phyloP scores from a whole-genome alignment of 1,140 invertebrate species.

The Palaemon carinicauda region DNA sequence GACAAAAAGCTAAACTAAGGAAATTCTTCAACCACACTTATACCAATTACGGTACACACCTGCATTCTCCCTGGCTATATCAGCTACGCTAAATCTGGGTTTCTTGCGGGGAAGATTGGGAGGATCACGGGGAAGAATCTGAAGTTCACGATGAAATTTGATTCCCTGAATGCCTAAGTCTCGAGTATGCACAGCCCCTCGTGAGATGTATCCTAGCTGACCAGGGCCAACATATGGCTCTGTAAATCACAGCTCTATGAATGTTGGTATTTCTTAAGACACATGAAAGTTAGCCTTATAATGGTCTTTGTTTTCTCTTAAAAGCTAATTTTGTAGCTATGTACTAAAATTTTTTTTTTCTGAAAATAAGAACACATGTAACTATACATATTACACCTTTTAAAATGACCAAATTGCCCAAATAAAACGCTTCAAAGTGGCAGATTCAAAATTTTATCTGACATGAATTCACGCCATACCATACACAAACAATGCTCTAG shows the following conservation, averaged over 20 bases:
- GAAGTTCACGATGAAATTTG: slow-evolving; percentile 28
- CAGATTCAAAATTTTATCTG: no score
- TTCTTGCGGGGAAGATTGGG: slow-evolving; percentile 24
- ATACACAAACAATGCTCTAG: no score
- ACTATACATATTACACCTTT: no score
- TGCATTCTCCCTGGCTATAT: slow-evolving; percentile 23
- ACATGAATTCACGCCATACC: no score
- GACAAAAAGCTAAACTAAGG: neutral
- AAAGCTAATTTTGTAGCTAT: no score
- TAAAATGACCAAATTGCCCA: no score
- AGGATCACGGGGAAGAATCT: slow-evolving; percentile 36
- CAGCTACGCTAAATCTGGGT: slow-evolving; percentile 43
- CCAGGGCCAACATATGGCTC: slow-evolving; percentile 36
- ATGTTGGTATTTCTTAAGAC: neutral
- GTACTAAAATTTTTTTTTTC: no score
- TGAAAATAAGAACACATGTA: no score
- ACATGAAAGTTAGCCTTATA: no score
- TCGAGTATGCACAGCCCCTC: slow-evolving; percentile 11
- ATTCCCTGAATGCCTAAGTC: slow-evolving; percentile 32
- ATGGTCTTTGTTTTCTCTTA: no score
- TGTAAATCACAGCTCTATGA: neutral
- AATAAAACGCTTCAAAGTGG: no score
- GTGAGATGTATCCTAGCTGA: slow-evolving; percentile 34
- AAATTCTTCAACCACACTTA: neutral
- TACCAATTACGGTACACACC: slow-evolving; percentile 16